Evolutionary conservation across 2,113 vertebrate genomes (phyloP).

Genomic region (Mionectes macconnelli): DNA sequence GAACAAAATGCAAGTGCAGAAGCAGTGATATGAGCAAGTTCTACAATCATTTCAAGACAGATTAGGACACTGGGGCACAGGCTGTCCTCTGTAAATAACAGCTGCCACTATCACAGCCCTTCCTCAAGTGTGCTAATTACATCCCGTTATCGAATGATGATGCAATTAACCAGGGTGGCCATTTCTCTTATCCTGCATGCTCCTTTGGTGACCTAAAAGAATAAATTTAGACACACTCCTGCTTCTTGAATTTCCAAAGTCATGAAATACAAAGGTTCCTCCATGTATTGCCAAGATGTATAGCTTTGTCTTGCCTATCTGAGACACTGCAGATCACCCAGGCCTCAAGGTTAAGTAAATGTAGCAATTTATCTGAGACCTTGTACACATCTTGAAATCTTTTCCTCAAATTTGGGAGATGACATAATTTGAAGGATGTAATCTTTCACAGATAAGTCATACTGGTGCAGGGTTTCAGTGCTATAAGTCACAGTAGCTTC

Average conservation of each 20-base stretch:
- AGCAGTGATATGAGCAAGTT: background rate
- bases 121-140: constrained; percentile 26
- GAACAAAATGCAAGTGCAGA: background rate
- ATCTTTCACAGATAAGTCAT: background rate
- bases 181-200: background rate
- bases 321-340: background rate
- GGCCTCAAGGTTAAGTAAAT: constrained; percentile 10
- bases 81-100: background rate
- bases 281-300: background rate
- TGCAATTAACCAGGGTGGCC: background rate
- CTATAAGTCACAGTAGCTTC: background rate
- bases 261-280: background rate
- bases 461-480: background rate
- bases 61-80: background rate
- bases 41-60: background rate
- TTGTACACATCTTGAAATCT: background rate
- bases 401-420: background rate
- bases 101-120: background rate
- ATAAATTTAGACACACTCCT: background rate
- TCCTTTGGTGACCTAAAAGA: background rate
- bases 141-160: constrained; percentile 39
- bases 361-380: background rate
- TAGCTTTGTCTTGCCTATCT: background rate
- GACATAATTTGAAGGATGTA: background rate
- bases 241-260: background rate